Conservation (phyloP, 1,140 invertebrate species). For the Saccostrea glomerata region DNA sequence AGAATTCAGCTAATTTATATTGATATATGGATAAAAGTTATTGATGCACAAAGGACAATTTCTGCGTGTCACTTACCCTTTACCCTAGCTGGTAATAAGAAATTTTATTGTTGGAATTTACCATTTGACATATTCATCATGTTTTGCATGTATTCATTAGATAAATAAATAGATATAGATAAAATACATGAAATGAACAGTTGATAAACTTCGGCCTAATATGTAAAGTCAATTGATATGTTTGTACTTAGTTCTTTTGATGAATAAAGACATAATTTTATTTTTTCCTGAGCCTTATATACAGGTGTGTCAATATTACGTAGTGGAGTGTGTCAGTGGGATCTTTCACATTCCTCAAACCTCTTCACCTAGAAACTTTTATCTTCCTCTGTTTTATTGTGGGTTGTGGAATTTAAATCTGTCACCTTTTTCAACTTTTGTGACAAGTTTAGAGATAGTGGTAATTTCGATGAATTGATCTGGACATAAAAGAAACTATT, state of each 20-base stretch:
- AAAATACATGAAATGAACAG: not conserved
- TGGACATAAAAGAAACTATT: too few relatives aligned
- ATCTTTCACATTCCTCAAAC: not conserved
- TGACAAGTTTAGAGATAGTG: not conserved
- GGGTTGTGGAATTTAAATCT: slow-evolving; percentile 13
- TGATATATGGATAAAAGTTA: too few relatives aligned
- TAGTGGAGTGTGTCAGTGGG: not conserved
- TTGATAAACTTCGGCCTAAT: not conserved
- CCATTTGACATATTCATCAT: not conserved
- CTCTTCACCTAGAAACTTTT: slow-evolving; percentile 4
- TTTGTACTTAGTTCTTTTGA: not conserved
- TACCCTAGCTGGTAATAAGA: not conserved
- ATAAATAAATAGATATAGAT: not conserved
- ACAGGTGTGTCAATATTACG: slow-evolving; percentile 24
- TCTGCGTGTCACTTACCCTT: too few relatives aligned
- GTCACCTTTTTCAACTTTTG: slow-evolving; percentile 34
- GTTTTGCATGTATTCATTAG: not conserved
- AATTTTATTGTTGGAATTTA: not conserved
- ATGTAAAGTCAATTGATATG: not conserved
- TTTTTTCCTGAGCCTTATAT: not conserved
- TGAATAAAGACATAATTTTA: not conserved
- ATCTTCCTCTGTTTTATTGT: slow-evolving; percentile 20
- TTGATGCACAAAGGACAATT: too few relatives aligned
- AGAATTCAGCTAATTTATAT: too few relatives aligned
- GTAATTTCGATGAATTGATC: not conserved